Evolutionary conservation across 2,797 vertebrate species (phyloP).

Genomic region (Chelon auratus): DNA sequence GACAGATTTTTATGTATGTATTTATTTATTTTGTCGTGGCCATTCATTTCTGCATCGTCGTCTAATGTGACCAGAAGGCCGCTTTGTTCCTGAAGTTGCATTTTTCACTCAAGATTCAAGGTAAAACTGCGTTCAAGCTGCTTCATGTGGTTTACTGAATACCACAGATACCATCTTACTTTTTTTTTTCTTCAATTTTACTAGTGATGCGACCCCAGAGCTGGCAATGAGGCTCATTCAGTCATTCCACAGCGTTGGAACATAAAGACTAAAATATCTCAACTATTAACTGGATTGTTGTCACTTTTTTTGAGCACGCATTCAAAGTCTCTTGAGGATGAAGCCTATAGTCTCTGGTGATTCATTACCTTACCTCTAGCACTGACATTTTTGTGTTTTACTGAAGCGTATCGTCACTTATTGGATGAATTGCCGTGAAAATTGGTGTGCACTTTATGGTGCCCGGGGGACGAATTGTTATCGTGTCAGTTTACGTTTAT

Average conservation of each 20-base stretch:
- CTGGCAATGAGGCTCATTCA: neutral
- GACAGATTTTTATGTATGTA: neutral
- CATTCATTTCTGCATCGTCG: conserved; percentile 29
- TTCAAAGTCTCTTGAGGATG: too few relatives aligned
- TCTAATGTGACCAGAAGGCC: conserved; percentile 41
- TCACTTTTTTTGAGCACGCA: too few relatives aligned
- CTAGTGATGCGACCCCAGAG: neutral
- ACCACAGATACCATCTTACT: neutral
- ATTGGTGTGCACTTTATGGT: neutral
- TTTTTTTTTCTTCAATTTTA: neutral
- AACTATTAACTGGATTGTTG: neutral
- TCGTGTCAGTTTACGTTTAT: neutral
- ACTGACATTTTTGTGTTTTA: neutral
- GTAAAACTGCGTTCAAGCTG: conserved; percentile 8
- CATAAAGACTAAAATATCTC: neutral
- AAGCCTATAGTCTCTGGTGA: neutral
- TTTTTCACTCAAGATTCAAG: conserved; percentile 21
- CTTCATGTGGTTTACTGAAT: conserved; percentile 7
- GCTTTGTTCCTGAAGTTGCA: neutral
- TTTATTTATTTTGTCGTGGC: conserved; percentile 17
- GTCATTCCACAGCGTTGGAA: neutral
- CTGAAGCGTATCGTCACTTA: neutral
- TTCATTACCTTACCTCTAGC: neutral
- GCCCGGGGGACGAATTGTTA: neutral
- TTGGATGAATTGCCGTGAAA: neutral